phyloP scores from a whole-genome alignment of 2,888 invertebrate genomes.

The Hylaea fasciaria region DNA sequence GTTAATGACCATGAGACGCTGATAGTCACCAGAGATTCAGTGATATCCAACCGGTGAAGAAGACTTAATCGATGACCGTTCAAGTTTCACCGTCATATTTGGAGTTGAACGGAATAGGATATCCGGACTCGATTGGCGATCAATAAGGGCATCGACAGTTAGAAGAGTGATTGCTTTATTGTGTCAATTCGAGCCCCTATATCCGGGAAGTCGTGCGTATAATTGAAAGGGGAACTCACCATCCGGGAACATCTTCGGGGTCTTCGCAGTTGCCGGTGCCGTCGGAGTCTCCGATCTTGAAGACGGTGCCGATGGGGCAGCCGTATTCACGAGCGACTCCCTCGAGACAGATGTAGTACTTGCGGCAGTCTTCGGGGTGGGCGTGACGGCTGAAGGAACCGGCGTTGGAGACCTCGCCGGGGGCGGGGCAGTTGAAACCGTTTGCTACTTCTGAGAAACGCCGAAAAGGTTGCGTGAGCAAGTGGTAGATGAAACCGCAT shows the following conservation, averaged over 20 bases:
- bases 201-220: slow-evolving; percentile 41
- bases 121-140: slow-evolving; percentile 49
- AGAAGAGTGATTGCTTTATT: slow-evolving; percentile 29
- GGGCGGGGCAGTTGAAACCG: slow-evolving; percentile 94
- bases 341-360: slow-evolving; percentile 97
- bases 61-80: slow-evolving; percentile 54
- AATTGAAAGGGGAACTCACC: slow-evolving; percentile 86
- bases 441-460: slow-evolving; percentile 92
- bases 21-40: slow-evolving; percentile 67
- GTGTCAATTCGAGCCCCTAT: slow-evolving; percentile 40
- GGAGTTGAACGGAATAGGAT: slow-evolving; percentile 64
- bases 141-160: slow-evolving; percentile 35
- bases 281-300: slow-evolving; percentile 96
- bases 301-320: slow-evolving; percentile 97
- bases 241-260: slow-evolving; percentile 98
- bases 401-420: slow-evolving; percentile 91
- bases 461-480: slow-evolving; percentile 69
- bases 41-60: slow-evolving; percentile 68
- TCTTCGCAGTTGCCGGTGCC: slow-evolving; percentile 97
- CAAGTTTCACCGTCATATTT: slow-evolving; percentile 67
- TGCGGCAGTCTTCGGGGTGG: slow-evolving; percentile 97
- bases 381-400: slow-evolving; percentile 98
- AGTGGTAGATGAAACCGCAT: slow-evolving; percentile 62
- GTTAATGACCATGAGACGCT: slow-evolving; percentile 64
- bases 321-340: slow-evolving; percentile 96